Evolutionary conservation across 2,797 vertebrate species (phyloP), one percentile per base, ranked within the genome.

Genomic region (Syngnathus rostellatus): DNA sequence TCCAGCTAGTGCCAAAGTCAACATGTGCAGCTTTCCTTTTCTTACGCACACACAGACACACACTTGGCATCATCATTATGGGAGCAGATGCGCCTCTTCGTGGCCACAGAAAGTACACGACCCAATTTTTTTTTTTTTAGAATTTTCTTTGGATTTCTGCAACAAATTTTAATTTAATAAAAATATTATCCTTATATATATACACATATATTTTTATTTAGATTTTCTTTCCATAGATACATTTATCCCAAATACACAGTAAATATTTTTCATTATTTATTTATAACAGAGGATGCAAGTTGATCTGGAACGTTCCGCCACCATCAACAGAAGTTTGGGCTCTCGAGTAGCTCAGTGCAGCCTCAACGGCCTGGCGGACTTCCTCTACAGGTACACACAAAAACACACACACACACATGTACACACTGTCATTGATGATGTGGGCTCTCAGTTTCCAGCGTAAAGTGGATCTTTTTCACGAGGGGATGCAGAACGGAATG

Each of bases 391-490:
- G 94, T 95, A 19, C 5, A 0, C 23, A 59, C 25, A 48, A 65
- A 46, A 64, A 58, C 51, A 43, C 63, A 40, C 14, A 31, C 65
- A 31, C 65, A 46, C 43, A 19, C 64, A 64, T 38, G 37, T 38
- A n/a, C n/a, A 38, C 37, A 55, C 48, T 31, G 6, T 31, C 14
- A 19, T 6, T 3, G 55, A 3, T 6, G 12, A 21, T 23, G 43
- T 59, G 41, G 3, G 43, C 58, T 48, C 40, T 5, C 68, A 97
- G 95, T 62, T 96, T 98, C 86, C 94, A 96, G 84, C 91, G 91
- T 39, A 93, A 93, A 5, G 93, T 92, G 0, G 94, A 98, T 69
- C 82, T 92, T 64, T 96, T 96, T 72, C 94, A 95, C 0, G 92
- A 94, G n/a, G 81, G 84, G 11, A 88, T 92, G 2, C 70, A 85